phyloP scores from a whole-genome alignment of 2,888 invertebrate species.

The Limenitis camilla region DNA sequence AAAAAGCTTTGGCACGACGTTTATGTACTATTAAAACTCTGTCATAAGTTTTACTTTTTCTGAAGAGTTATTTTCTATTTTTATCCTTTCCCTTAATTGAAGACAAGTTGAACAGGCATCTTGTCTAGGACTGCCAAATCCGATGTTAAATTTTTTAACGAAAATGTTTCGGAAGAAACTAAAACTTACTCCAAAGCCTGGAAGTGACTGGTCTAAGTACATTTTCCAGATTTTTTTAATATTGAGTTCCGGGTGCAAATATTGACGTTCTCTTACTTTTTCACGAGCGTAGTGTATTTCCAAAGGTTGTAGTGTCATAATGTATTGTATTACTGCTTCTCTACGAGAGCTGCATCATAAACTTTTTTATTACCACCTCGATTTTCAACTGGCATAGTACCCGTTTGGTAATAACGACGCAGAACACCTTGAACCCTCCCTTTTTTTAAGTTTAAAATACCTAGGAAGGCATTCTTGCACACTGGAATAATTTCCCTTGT shows the following conservation, averaged over 20 bases:
- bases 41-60: background rate
- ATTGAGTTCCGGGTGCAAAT: background rate
- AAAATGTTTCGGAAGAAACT: conserved; percentile 1
- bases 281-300: background rate
- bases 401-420: conserved; percentile 1
- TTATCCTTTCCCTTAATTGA: conserved; percentile 1
- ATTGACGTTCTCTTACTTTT: background rate
- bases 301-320: background rate
- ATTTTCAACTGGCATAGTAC: conserved; percentile 1
- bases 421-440: background rate
- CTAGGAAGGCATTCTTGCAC: background rate
- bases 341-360: background rate
- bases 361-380: conserved; percentile 1
- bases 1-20: background rate
- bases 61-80: background rate
- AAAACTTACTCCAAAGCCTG: conserved; percentile 1
- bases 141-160: conserved; percentile 8
- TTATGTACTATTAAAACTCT: background rate
- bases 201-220: conserved; percentile 10
- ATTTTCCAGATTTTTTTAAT: background rate
- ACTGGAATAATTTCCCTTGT: background rate
- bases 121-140: conserved; percentile 9
- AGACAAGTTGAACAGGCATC: conserved; percentile 12
- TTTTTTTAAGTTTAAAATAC: background rate
- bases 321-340: conserved; percentile 4